phyloP scores from a whole-genome alignment of 2,797 vertebrate genomes.

The Tachyglossus aculeatus region DNA sequence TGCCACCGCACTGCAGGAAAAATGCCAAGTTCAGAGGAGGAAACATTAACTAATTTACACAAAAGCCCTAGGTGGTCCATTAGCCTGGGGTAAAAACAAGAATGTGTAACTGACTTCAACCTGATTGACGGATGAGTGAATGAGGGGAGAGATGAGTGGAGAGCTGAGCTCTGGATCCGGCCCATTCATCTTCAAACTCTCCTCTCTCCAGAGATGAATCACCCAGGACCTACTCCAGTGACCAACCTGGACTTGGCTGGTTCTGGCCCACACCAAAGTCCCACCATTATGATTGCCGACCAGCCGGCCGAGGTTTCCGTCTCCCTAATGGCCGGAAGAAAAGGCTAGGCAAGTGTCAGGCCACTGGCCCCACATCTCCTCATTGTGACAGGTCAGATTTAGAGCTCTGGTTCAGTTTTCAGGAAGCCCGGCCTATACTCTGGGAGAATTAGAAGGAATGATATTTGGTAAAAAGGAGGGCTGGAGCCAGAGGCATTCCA shows the following conservation, averaged over 20 bases:
- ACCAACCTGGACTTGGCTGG: not conserved
- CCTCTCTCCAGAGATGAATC: too few species aligned
- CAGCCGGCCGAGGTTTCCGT: constrained; percentile 44
- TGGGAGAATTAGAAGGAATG: constrained; percentile 7
- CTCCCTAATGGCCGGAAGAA: constrained; percentile 53
- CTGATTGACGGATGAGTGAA: constrained; percentile 45
- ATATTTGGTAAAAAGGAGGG: constrained; percentile 33
- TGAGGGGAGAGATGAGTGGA: constrained; percentile 42
- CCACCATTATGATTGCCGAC: constrained; percentile 22
- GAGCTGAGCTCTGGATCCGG: too few species aligned
- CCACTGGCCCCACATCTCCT: constrained; percentile 46
- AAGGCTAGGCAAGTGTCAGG: constrained; percentile 53
- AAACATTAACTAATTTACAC: constrained; percentile 55
- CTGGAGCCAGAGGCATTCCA: not conserved
- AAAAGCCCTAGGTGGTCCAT: constrained; percentile 61
- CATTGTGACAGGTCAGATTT: constrained; percentile 62
- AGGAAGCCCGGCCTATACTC: constrained; percentile 30
- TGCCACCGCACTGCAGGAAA: constrained; percentile 36
- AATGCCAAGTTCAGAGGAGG: constrained; percentile 43
- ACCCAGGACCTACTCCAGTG: too few species aligned
- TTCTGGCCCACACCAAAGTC: constrained; percentile 27
- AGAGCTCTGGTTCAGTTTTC: constrained; percentile 63
- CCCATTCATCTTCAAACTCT: too few species aligned
- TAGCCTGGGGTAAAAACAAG: constrained; percentile 41
- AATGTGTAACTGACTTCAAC: constrained; percentile 35